phyloP scores from a whole-genome alignment of 2,113 vertebrate species.

The Vanacampus margaritifer region DNA sequence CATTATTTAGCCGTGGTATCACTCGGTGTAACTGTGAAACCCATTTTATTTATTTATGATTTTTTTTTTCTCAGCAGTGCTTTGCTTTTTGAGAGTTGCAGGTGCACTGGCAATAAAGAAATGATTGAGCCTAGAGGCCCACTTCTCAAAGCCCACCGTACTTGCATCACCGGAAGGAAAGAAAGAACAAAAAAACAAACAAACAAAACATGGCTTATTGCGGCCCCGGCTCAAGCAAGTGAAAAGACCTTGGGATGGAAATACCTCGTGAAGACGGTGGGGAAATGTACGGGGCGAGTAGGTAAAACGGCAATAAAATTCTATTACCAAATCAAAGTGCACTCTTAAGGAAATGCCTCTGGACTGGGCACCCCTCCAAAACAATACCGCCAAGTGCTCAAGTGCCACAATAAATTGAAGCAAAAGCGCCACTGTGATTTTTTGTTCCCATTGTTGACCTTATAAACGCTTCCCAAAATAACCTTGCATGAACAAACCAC shows the following conservation, averaged over 20 bases:
- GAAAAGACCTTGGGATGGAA: conserved; percentile 40
- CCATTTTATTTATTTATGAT: no score
- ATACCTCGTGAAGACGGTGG: conserved; percentile 33
- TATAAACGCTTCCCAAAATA: conserved; percentile 1
- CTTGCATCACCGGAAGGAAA: not conserved
- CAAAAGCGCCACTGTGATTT: conserved; percentile 33
- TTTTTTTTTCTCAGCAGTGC: not conserved
- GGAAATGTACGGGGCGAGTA: conserved; percentile 41
- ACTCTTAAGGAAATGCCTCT: conserved; percentile 57
- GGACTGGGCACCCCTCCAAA: conserved; percentile 61
- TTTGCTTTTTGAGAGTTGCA: conserved; percentile 1
- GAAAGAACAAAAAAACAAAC: not conserved
- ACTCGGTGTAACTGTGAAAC: not conserved
- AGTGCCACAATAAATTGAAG: conserved; percentile 44
- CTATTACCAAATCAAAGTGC: conserved; percentile 62
- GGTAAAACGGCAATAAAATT: conserved; percentile 60
- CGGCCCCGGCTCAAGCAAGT: not conserved
- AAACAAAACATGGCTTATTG: not conserved
- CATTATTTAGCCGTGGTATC: not conserved
- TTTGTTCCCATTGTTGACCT: conserved; percentile 48
- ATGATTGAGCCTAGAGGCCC: not conserved
- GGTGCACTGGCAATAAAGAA: not conserved
- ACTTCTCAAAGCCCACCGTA: not conserved
- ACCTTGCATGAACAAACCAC: not conserved
- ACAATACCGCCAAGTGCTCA: conserved; percentile 59